Base-by-base conservation (phyloP, 2,113 vertebrate species). In the Oncorhynchus gorbuscha region DNA sequence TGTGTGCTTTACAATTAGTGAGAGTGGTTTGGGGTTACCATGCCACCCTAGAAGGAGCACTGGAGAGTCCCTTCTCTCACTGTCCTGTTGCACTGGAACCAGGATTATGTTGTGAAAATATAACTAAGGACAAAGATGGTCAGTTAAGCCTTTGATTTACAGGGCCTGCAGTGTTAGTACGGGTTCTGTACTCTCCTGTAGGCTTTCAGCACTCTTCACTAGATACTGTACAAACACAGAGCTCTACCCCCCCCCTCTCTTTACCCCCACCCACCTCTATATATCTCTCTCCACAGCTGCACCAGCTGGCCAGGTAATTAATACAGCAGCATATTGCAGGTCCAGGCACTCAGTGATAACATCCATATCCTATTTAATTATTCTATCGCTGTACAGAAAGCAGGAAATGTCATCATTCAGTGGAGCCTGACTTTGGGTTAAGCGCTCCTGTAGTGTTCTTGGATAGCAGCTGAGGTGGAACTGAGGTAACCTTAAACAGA, bases 301-400 rank as follows among this genome's bases (percentile, higher is more conserved):
- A 89, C 89, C 91, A 92, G 87, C 24, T 64, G 79, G 55, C 74
- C 51, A 55, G 82, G 86, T 75, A 85, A 87, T 92, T 86, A 88
- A 89, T 86, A 76, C 75, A 81, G 76, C 76, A 74, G 82, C 73
- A 71, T 74, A 84, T 69, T 78, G 68, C 35, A 72, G 80, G 72
- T 85, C 66, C 79, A 82, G 85, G 85, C 85, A 76, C 83, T 81
- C 74, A 76, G 82, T 76, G 83, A 86, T 85, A 90, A 88, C 85
- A 87, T 61, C 24, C 78, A 30, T 73, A 70, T 88, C 79, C 72
- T 75, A 80, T 85, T 89, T 69, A 75, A 76, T 76, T 77, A 79
- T 75, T 45, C n/a, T 64, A 22, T 76, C 83, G 81, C 77, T 74
- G 49, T 62, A 79, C 74, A 76, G n/a, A 79, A 85, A 74, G 76